Evolutionary conservation across 1,140 invertebrate genomes (phyloP).

Genomic region (Sweltsa coloradensis): DNA sequence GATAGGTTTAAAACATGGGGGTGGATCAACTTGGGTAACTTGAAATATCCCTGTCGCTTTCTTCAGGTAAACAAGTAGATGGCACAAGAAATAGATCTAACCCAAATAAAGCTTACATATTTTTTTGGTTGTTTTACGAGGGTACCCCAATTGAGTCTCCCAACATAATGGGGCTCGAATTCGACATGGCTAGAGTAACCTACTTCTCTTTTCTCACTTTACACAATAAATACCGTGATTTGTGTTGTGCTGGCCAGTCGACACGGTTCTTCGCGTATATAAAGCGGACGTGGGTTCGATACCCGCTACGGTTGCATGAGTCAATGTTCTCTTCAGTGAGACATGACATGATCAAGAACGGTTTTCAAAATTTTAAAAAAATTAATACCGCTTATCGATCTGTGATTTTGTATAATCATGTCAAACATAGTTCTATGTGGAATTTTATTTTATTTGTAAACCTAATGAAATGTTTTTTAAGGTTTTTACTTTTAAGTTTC

Average conservation of each 20-base stretch:
- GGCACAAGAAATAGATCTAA: not conserved
- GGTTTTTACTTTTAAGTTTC: not conserved
- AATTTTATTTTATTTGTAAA: not conserved
- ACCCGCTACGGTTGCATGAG: not conserved
- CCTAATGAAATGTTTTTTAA: not conserved
- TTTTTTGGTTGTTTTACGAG: too few relatives aligned
- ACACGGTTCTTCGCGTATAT: not conserved
- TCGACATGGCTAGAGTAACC: too few relatives aligned
- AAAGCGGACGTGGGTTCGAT: not conserved
- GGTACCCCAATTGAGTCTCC: too few relatives aligned
- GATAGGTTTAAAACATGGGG: not conserved
- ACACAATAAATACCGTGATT: too few relatives aligned
- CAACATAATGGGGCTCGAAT: too few relatives aligned
- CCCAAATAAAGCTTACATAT: not conserved
- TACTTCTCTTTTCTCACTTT: too few relatives aligned
- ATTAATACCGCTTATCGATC: too few relatives aligned
- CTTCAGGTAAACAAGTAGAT: not conserved
- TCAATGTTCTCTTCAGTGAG: not conserved
- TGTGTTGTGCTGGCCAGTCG: not conserved
- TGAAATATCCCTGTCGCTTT: not conserved
- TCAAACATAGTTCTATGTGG: not conserved
- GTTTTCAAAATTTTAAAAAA: not conserved
- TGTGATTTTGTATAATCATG: too few relatives aligned
- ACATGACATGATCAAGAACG: not conserved
- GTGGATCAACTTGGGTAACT: not conserved